Percentiles rank a stretch among this genome's conserved stretches.
Evolutionary conservation across 1,140 invertebrate species (phyloP).

Genomic region (Pantala flavescens): DNA sequence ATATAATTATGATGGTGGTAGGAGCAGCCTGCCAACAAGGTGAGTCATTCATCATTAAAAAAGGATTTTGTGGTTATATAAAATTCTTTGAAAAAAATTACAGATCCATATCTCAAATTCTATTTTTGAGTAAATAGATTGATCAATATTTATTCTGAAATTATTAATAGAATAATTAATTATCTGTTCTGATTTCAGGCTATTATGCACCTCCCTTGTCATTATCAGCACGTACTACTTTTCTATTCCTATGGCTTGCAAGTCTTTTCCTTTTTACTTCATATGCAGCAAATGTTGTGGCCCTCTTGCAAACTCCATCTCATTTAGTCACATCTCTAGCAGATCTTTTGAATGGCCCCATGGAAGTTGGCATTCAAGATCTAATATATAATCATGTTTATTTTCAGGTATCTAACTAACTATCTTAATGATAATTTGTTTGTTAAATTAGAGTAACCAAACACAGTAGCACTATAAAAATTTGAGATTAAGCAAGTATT

Average conservation of each 20-base stretch:
- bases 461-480: background rate
- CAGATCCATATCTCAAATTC: background rate
- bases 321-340: constrained; percentile 4
- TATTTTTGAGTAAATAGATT: background rate
- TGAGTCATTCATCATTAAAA: background rate
- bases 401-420: constrained; percentile 16
- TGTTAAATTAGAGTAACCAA: too few species aligned
- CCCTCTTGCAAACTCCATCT: constrained; percentile 20
- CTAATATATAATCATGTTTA: constrained; percentile 16
- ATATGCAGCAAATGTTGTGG: constrained; percentile 21
- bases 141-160: background rate
- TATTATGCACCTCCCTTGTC: constrained; percentile 15
- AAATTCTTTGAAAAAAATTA: background rate
- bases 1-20: background rate
- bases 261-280: constrained; percentile 21
- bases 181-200: constrained; percentile 4
- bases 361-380: constrained; percentile 16
- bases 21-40: background rate
- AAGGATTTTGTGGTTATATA: background rate
- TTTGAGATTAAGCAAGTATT: too few species aligned
- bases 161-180: background rate
- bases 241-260: constrained; percentile 13
- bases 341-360: constrained; percentile 16
- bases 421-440: background rate
- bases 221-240: constrained; percentile 12